Base-by-base conservation (phyloP, 2,888 invertebrate species). In the Acanthococcus lagerstroemiae region DNA sequence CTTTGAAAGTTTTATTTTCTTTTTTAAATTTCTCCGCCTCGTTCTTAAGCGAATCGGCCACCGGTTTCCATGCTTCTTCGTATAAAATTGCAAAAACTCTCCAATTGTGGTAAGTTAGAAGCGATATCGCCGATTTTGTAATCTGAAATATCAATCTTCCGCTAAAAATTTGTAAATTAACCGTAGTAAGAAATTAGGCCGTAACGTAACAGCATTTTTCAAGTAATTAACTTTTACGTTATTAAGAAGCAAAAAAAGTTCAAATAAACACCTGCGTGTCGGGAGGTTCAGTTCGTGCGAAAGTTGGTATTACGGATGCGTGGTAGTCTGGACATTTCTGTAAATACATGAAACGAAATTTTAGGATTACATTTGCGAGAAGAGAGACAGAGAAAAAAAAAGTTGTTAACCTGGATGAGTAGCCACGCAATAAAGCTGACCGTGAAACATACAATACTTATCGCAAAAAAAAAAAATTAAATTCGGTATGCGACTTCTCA, bases 271-370 rank as follows among this genome's bases (percentile, higher is more conserved):
- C 88, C 84, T 94, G 95, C 48, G 88, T 91, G 74, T 95, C 90
- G 46, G 94, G 93, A 25, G 95, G 95, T 77, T 92, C 93, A 37
- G 95, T 89, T 74, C 95, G 82, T 46, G 93, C 93, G 78, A 95
- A 95, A 68, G 94, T 95, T 69, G 90, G 86, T 75, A 91, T 86
- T 69, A 82, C 81, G 45, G 94, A 93, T 19, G 92, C 90, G 77
- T 85, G 85, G 75, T 90, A 86, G 78, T 95, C 94, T 22, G 93
- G 87, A 79, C 95, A 95, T 89, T 90, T 94, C 94, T 95, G 82
- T 68, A 84, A 84, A 72, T n/a, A n/a, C n/a, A 67, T 73, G 72
- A 71, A 67, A 69, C 70, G 44, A 54, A 67, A 25, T 37, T 57
- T 25, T 68, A 67, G 66, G 67, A 55, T 21, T 19, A 24, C 22